These are phyloP conservation scores for Alca torda DNA, from an alignment of 2,797 vertebrate species.

Conservation along the genomic window DNA sequence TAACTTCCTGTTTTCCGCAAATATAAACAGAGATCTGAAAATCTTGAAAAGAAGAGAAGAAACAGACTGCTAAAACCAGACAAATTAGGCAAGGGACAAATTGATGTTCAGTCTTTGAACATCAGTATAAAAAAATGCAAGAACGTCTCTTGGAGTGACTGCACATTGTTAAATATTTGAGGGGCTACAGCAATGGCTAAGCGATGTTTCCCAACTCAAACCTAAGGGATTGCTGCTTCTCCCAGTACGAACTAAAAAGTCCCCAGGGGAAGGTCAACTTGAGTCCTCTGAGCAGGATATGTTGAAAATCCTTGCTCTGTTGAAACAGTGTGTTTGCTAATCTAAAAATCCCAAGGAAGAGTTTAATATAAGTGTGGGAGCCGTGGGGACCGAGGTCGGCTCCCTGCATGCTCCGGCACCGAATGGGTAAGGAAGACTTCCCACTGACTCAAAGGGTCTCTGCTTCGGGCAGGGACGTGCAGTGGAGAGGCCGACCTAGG, in stretches of 20 bases:
- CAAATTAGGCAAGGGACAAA: background rate
- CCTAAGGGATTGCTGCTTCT: background rate
- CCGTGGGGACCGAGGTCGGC: accelerated
- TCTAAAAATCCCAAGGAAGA: background rate
- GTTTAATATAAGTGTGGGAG: background rate
- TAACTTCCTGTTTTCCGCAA: background rate
- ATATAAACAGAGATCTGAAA: background rate
- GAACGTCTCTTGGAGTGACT: background rate
- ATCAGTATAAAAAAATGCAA: background rate
- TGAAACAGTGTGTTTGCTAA: background rate
- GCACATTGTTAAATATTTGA: background rate
- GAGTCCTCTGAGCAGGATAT: constrained; percentile 8
- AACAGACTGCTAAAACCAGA: background rate
- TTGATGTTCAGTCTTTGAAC: background rate
- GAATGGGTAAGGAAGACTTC: background rate
- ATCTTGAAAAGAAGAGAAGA: background rate
- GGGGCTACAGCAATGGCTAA: background rate
- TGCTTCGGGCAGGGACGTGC: background rate
- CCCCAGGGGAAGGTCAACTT: background rate
- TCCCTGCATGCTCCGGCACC: background rate
- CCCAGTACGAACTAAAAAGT: background rate
- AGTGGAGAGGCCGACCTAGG: accelerated
- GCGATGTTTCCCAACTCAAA: background rate
- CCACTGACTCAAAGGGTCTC: background rate
- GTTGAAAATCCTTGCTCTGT: background rate